Evolutionary conservation across 2,113 vertebrate genomes (phyloP), one percentile per base, ranked within the genome.

Genomic region (Tachuris rubrigastra): DNA sequence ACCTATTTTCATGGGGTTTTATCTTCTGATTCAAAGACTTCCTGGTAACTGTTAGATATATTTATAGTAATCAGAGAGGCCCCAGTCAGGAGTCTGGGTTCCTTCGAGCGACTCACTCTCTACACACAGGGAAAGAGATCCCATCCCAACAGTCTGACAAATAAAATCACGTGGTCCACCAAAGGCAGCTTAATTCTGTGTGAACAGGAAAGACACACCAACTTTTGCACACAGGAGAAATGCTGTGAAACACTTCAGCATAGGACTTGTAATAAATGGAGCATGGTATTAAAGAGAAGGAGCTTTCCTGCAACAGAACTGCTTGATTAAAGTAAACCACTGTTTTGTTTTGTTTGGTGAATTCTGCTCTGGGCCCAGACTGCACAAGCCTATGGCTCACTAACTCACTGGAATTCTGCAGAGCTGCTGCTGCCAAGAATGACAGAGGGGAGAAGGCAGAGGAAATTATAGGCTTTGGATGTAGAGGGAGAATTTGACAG

Each of bases 361-460:
- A 75, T 86, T 52, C 93, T 90, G 74, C 71, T 66, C 87, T n/a
- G 66, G 87, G 72, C 53, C 85, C 94, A 79, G 78, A 63, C 90
- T 89, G 94, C 75, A 85, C 80, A 89, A 66, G 88, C 80, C 91
- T 9, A 89, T 31, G 84, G 92, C 84, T 96, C 71, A 7, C 81
- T 94, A 85, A 87, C 84, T 89, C 49, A 5, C 67, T 96, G 92
- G 96, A 96, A 97, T 95, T 62, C 86, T 71, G 75, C 24, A 14
- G 59, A 73, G 88, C 66, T 76, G 53, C 85, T 41, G 50, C 91
- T 97, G 96, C 96, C 96, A 97, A 96, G 95, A 96, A 96, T 42
- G 94, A 95, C 96, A 95, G 92, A 94, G 93, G 69, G 81, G 84
- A 95, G 87, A 96, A 96, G 96, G 96, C 94, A 96, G 81, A 96